These are phyloP conservation scores for Tamandua tetradactyla DNA, from an alignment of 2,797 vertebrate genomes.

Conservation along the genomic window DNA sequence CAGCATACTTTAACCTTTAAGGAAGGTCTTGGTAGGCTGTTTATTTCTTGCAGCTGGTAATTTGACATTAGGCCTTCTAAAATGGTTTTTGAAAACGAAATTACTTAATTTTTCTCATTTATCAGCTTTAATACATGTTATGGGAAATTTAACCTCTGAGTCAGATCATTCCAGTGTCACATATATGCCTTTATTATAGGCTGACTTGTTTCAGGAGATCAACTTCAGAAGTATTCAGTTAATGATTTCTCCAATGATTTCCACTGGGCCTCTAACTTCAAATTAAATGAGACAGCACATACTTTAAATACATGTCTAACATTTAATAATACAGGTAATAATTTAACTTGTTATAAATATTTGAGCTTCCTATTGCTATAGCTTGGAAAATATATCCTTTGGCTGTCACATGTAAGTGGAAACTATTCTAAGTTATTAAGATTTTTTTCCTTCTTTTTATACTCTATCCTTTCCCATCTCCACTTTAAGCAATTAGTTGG, in stretches of 20 bases:
- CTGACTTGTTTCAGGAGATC: not conserved
- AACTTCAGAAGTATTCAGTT: not conserved
- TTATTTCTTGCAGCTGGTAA: not conserved
- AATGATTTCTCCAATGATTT: not conserved
- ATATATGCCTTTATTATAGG: not conserved
- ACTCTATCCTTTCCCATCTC: not conserved
- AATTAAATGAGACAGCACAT: not conserved
- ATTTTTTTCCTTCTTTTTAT: not conserved
- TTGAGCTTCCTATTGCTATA: not conserved
- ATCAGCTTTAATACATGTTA: not conserved
- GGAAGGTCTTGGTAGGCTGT: not conserved
- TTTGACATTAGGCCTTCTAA: not conserved
- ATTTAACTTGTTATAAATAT: not conserved
- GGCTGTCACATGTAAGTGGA: not conserved
- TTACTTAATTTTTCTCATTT: not conserved
- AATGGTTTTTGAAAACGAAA: conserved; percentile 5
- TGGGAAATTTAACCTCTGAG: not conserved
- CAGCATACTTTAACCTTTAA: not conserved
- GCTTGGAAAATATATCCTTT: conserved; percentile 16
- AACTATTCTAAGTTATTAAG: not conserved
- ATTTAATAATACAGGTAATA: conserved; percentile 1
- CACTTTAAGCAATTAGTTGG: not conserved
- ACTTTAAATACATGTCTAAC: not conserved
- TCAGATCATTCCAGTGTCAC: not conserved
- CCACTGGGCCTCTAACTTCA: not conserved